Evolutionary conservation across 2,797 vertebrate species (phyloP).

Genomic region (Clangula hyemalis): DNA sequence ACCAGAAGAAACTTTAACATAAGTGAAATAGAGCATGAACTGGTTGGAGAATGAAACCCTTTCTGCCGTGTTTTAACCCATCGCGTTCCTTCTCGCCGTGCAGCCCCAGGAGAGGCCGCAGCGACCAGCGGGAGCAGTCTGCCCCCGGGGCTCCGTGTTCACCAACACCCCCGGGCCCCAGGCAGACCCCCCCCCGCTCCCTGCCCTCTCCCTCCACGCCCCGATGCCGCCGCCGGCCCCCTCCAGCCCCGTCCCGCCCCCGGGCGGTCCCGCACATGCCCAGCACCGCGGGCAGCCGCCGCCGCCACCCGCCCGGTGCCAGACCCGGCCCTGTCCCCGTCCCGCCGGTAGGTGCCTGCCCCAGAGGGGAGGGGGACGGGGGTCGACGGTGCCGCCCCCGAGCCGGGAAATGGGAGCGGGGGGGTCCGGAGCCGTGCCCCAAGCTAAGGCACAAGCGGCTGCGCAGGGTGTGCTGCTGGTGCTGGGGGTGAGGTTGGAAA

Average conservation of each 20-base stretch:
- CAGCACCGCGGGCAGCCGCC: neutral
- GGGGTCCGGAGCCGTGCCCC: too few relatives aligned
- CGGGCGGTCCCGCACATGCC: neutral
- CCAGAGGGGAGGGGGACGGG: too few relatives aligned
- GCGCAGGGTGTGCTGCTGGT: neutral
- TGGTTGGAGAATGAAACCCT: fast-evolving
- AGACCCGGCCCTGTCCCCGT: too few relatives aligned
- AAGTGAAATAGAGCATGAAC: neutral
- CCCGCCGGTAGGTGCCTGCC: neutral
- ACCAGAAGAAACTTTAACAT: neutral
- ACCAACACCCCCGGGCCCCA: too few relatives aligned
- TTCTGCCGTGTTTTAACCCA: neutral
- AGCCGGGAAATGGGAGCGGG: too few relatives aligned
- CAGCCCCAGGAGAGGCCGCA: too few relatives aligned
- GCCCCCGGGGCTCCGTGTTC: too few relatives aligned
- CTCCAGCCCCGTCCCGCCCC: neutral
- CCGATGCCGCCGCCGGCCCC: neutral
- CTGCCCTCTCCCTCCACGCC: too few relatives aligned
- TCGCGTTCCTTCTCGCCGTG: fast-evolving
- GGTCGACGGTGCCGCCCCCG: too few relatives aligned
- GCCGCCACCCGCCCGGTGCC: neutral
- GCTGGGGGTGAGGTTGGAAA: fast-evolving
- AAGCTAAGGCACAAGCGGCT: too few relatives aligned
- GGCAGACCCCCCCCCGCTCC: too few relatives aligned
- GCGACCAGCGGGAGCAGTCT: fast-evolving